These are phyloP conservation scores for Anastrepha obliqua DNA, from an alignment of 1,140 invertebrate species.

Conservation along the genomic window DNA sequence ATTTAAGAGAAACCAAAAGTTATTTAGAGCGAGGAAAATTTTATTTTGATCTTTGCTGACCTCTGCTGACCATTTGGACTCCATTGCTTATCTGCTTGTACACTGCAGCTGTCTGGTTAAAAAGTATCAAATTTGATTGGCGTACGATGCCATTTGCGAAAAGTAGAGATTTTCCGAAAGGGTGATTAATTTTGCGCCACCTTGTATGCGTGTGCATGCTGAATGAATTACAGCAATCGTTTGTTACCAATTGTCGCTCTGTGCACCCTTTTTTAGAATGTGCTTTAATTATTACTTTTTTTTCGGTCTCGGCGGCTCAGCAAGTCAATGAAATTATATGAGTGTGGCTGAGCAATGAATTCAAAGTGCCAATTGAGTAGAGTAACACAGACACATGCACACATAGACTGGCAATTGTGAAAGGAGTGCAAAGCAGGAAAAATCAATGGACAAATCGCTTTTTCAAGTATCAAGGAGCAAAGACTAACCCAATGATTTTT, in stretches of 20 bases:
- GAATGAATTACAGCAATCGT: background rate
- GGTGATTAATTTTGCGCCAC: no score
- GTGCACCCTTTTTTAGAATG: background rate
- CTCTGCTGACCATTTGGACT: no score
- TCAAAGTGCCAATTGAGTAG: background rate
- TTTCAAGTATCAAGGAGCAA: background rate
- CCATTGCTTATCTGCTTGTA: no score
- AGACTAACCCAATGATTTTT: background rate
- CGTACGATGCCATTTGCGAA: no score
- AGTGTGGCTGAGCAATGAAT: background rate
- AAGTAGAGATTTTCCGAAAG: no score
- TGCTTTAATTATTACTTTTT: background rate
- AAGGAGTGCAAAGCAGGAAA: background rate
- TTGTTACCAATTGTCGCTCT: conserved; percentile 33
- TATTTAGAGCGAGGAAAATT: no score
- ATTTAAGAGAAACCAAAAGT: no score
- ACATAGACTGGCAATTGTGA: background rate
- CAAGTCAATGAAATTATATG: conserved; percentile 46
- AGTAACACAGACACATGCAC: no score
- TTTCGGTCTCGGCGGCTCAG: background rate
- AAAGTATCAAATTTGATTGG: no score
- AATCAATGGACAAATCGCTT: background rate
- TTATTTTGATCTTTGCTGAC: no score
- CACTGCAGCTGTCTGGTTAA: no score
- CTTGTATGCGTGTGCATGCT: no score